These are phyloP conservation scores for Cancer borealis DNA, from an alignment of 2,888 invertebrate species.

Conservation along the genomic window DNA sequence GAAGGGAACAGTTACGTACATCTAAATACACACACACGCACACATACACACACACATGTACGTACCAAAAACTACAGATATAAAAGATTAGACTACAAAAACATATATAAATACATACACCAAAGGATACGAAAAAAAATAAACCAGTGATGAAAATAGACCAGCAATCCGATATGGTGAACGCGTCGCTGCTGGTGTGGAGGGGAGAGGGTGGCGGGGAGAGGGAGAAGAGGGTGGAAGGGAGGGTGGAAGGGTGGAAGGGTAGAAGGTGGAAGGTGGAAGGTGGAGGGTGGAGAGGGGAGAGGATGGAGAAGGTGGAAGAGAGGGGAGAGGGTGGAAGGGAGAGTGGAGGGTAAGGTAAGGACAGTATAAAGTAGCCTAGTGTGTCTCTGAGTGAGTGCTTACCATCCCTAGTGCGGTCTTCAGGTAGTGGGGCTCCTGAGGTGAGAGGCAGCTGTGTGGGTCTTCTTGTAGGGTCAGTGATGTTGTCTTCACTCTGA, in stretches of 20 bases:
- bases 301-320: not conserved
- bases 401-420: conserved; percentile 47
- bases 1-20: not conserved
- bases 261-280: not conserved
- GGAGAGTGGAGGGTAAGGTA: not conserved
- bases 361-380: no score
- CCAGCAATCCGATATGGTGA: not conserved
- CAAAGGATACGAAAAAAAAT: not conserved
- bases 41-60: not conserved
- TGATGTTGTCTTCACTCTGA: conserved; percentile 13
- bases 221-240: not conserved
- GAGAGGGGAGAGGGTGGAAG: not conserved
- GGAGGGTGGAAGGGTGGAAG: not conserved
- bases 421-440: conserved; percentile 59
- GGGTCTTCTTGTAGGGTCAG: conserved; percentile 60
- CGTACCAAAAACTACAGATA: not conserved
- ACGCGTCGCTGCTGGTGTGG: no score
- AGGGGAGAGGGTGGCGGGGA: not conserved
- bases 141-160: not conserved
- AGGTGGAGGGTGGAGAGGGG: no score
- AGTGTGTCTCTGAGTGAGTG: not conserved
- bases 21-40: not conserved
- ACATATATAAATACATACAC: not conserved
- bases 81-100: not conserved
- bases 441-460: conserved; percentile 67